Base-by-base conservation (phyloP, 2,113 vertebrate genomes). In the Calyptommatus sinebrachiatus region DNA sequence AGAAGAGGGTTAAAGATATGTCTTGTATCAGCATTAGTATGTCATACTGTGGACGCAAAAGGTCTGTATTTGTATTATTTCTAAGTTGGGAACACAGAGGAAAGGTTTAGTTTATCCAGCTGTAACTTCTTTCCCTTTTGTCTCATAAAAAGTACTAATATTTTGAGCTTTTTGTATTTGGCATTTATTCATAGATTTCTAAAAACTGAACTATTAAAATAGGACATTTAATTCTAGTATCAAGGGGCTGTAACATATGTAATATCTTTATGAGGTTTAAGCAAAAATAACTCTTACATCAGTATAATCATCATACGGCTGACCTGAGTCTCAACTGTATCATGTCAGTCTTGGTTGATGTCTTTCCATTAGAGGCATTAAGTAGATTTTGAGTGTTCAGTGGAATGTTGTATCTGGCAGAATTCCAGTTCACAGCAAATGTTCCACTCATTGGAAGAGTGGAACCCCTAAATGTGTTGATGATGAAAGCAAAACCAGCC, bases 31-130 rank as follows among this genome's bases (percentile, higher is more conserved):
- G 35, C 35, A 41, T 41, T 41, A 41, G 5, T 41, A 5, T 41
- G 35, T 41, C 35, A 41, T 41, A 41, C 35, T 41, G 35, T 41
- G n/a, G n/a, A n/a, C n/a, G n/a, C n/a, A n/a, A n/a, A n/a, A n/a
- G n/a, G n/a, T n/a, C n/a, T n/a, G n/a, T 65, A 29, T 84, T 84
- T 77, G 60, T 63, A 73, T 83, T 77, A 86, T 82, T 83, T 79
- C 41, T 80, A 63, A 73, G 2, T 80, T 29, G 69, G 79, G 74
- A 26, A 29, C 74, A 65, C 28, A 70, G 76, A 78, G 75, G 78
- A 70, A 74, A 35, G 11, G 21, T n/a, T 71, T 31, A 46, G 28
- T 70, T 84, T 83, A 80, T 79, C 84, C 66, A 83, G 84, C 80
- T 88, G 76, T 63, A 86, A 53, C 10, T 63, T 68, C 61, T 65